Conservation (phyloP, 2,888 invertebrate genomes). For the Marasmarcha lunaedactyla region DNA sequence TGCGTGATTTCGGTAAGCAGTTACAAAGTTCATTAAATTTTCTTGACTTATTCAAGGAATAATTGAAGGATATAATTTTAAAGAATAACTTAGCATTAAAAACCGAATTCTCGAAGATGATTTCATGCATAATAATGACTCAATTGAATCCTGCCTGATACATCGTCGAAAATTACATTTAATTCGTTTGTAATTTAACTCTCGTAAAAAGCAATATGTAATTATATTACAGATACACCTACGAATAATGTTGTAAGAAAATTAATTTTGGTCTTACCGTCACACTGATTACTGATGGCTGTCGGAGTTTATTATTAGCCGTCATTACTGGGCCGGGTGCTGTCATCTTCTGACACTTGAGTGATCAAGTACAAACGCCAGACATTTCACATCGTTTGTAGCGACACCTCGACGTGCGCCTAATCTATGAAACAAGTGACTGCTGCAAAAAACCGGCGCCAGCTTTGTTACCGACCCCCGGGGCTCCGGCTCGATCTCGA, state of each 20-base stretch:
- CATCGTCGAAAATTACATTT: too few species aligned
- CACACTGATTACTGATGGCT: not conserved
- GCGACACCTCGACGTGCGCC: conserved; percentile 41
- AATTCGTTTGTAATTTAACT: conserved; percentile 6
- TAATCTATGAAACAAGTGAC: conserved; percentile 36
- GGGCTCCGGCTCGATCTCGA: conserved; percentile 38
- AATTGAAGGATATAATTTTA: too few species aligned
- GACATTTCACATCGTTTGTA: conserved; percentile 59
- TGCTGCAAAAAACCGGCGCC: conserved; percentile 63
- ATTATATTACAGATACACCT: not conserved
- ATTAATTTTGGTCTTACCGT: not conserved
- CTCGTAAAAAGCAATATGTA: not conserved
- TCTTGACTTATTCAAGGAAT: too few species aligned
- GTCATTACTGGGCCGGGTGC: conserved; percentile 22
- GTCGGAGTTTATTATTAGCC: conserved; percentile 6
- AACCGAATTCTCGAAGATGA: too few species aligned
- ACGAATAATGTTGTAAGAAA: not conserved
- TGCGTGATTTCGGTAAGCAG: too few species aligned
- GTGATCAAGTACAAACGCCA: conserved; percentile 50
- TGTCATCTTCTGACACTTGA: conserved; percentile 28
- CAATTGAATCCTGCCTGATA: too few species aligned
- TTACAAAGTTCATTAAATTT: too few species aligned
- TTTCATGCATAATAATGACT: too few species aligned
- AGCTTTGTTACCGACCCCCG: conserved; percentile 37
- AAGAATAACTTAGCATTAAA: too few species aligned